Conservation (phyloP, 2,113 vertebrate species). For the Otocyon megalotis region DNA sequence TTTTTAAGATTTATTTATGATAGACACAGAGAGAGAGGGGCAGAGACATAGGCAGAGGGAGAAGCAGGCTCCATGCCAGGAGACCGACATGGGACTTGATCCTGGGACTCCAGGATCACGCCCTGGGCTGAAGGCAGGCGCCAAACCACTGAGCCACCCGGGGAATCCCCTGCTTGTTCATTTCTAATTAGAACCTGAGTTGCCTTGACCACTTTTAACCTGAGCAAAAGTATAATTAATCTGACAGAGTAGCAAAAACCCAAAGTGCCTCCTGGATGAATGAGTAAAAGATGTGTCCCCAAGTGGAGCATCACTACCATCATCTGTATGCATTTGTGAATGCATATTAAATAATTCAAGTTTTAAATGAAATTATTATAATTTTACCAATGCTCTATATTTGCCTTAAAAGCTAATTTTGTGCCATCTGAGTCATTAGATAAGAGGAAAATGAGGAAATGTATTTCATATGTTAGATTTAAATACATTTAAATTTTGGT, state of each 20-base stretch:
- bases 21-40: no score
- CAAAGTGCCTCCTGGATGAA: background rate
- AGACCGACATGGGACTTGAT: no score
- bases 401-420: constrained; percentile 39
- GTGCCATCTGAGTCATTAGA: background rate
- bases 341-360: background rate
- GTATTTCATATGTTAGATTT: background rate
- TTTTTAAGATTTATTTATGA: no score
- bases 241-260: background rate
- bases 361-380: constrained; percentile 46
- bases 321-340: background rate
- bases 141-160: no score
- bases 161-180: no score
- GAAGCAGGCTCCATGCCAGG: no score
- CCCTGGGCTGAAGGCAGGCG: no score
- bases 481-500: background rate
- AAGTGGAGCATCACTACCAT: background rate
- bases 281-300: background rate
- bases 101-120: no score
- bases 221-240: background rate
- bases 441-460: constrained; percentile 44
- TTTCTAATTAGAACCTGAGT: background rate
- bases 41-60: no score
- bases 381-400: constrained; percentile 2
- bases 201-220: background rate